Evolutionary conservation across 1,140 invertebrate genomes (phyloP).

Genomic region (Patella vulgata): DNA sequence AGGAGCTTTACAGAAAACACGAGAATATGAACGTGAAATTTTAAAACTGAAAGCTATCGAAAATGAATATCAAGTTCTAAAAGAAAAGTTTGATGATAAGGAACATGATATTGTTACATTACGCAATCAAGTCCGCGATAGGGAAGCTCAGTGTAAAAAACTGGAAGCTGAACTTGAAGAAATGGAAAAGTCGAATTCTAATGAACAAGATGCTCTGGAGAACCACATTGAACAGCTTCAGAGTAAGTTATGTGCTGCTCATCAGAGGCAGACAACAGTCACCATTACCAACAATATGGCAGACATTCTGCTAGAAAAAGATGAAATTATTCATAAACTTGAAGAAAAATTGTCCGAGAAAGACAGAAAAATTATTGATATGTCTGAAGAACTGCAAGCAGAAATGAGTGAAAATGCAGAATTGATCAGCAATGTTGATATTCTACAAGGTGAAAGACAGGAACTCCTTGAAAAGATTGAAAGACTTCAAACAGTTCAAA

Average conservation of each 20-base stretch:
- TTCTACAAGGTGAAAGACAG: slow-evolving; percentile 42
- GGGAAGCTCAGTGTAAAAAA: slow-evolving; percentile 47
- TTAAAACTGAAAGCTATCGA: slow-evolving; percentile 56
- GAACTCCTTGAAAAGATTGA: slow-evolving; percentile 44
- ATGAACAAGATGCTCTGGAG: slow-evolving; percentile 56
- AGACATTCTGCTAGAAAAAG: slow-evolving; percentile 52
- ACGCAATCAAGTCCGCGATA: slow-evolving; percentile 47
- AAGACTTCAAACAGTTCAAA: slow-evolving; percentile 43
- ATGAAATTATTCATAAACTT: slow-evolving; percentile 58
- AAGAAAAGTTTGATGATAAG: slow-evolving; percentile 52
- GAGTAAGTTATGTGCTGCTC: slow-evolving; percentile 40
- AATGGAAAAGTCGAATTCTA: slow-evolving; percentile 51
- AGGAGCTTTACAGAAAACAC: slow-evolving; percentile 40
- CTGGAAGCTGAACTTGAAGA: slow-evolving; percentile 49
- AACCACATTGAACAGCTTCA: slow-evolving; percentile 56
- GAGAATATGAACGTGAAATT: slow-evolving; percentile 55
- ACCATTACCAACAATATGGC: slow-evolving; percentile 51
- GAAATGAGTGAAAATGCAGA: slow-evolving; percentile 49
- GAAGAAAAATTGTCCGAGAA: slow-evolving; percentile 61
- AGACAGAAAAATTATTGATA: slow-evolving; percentile 55
- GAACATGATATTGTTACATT: slow-evolving; percentile 42
- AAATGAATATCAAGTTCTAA: slow-evolving; percentile 51
- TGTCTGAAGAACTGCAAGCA: slow-evolving; percentile 54
- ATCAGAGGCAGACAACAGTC: slow-evolving; percentile 44
- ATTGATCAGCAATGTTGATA: slow-evolving; percentile 41